Evolutionary conservation across 2,888 invertebrate species (phyloP).

Genomic region (Nymphalis polychloros): DNA sequence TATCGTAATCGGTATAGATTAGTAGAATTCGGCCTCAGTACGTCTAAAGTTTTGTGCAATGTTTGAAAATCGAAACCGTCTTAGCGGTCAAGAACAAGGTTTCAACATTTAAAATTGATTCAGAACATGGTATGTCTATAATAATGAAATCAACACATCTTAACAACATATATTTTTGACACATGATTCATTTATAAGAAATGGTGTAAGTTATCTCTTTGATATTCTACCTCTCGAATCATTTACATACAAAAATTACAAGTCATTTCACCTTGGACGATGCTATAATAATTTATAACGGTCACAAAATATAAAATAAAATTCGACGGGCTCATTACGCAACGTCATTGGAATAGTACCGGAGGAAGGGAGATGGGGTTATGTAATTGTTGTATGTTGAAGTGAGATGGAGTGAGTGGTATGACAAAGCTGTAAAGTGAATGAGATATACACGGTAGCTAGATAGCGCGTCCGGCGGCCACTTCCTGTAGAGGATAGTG

Average conservation of each 20-base stretch:
- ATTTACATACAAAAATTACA: constrained; percentile 18
- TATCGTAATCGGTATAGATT: too few relatives aligned
- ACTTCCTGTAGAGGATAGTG: constrained; percentile 64
- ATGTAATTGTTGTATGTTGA: constrained; percentile 44
- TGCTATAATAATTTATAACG: constrained; percentile 57
- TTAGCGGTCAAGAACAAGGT: too few relatives aligned
- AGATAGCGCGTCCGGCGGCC: constrained; percentile 75
- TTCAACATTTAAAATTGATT: too few relatives aligned
- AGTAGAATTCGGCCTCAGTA: too few relatives aligned
- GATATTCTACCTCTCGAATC: constrained; percentile 14
- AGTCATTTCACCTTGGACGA: constrained; percentile 26
- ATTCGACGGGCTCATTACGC: constrained; percentile 73
- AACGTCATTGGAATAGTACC: constrained; percentile 61
- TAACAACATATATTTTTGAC: not conserved
- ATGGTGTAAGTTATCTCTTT: not conserved
- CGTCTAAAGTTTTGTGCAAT: too few relatives aligned
- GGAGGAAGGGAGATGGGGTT: constrained; percentile 54
- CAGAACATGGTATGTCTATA: too few relatives aligned
- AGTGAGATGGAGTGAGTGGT: constrained; percentile 59
- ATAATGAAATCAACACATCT: too few relatives aligned
- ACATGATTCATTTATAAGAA: not conserved
- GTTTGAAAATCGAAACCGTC: too few relatives aligned
- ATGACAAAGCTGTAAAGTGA: constrained; percentile 64
- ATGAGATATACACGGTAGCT: constrained; percentile 72
- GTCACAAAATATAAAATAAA: constrained; percentile 68